phyloP scores from a whole-genome alignment of 2,888 invertebrate species.

The Apamea anceps region DNA sequence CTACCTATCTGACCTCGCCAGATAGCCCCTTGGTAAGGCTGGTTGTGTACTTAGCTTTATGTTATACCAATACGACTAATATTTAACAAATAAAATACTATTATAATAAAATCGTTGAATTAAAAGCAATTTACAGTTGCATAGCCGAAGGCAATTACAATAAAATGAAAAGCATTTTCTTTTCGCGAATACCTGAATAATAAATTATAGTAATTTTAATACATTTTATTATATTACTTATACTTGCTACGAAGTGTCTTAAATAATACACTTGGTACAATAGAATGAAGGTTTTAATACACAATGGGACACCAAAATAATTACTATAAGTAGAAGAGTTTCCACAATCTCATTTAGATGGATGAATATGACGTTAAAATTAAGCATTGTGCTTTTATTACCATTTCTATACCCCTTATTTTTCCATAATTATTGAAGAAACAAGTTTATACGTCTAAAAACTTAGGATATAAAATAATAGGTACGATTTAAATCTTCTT shows the following conservation, averaged over 20 bases:
- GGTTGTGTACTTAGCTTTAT: slow-evolving; percentile 1
- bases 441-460: background rate
- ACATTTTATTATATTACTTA: background rate
- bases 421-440: background rate
- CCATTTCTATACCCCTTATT: too few species aligned
- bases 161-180: slow-evolving; percentile 12
- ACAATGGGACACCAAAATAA: background rate
- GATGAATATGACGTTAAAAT: background rate
- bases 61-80: background rate
- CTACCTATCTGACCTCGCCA: too few species aligned
- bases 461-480: background rate
- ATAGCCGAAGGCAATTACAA: slow-evolving; percentile 23
- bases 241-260: background rate
- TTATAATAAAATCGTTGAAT: background rate
- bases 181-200: slow-evolving; percentile 5
- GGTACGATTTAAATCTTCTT: too few species aligned
- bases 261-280: background rate
- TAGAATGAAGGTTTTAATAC: background rate
- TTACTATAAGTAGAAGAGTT: background rate
- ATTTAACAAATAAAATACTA: background rate
- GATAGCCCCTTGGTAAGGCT: too few species aligned
- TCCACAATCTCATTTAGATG: background rate
- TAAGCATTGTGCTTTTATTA: too few species aligned
- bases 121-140: background rate
- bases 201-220: background rate